Base-by-base conservation (phyloP, 2,113 vertebrate genomes). In the Zosterops pallidus region DNA sequence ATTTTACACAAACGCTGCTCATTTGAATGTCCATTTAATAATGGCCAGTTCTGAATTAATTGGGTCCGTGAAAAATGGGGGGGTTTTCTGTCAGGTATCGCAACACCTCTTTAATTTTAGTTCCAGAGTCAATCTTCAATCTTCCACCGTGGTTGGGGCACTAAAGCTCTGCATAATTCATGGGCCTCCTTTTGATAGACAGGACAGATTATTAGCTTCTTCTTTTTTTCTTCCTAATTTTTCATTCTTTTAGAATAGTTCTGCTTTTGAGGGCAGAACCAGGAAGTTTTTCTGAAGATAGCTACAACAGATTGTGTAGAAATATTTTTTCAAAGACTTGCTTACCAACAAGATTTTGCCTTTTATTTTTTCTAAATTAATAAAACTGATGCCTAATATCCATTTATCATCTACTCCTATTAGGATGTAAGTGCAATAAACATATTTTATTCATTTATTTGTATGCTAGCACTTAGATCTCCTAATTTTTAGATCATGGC, bases 331-430 rank as follows among this genome's bases (percentile, higher is more conserved):
- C 23, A 4, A 85, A 71, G 29, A 26, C 77, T 92, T 89, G 25
- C 91, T 96, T 95, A 84, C 29, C 57, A 69, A 74, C 26, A 83
- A 62, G 33, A 79, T 91, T 96, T 95, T 69, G 55, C 29, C 74
- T 56, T 69, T 11, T 95, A 3, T 53, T 55, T 14, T 69, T 33
- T 14, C 37, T 64, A 60, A 63, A 59, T 74, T 60, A n/a, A 75
- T 59, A 67, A 62, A 29, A 31, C 42, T 24, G 21, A 9, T 55
- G 6, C 44, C 88, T 72, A 71, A 53, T 69, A 78, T 52, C 49
- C 37, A 63, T 70, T 94, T 56, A 59, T 37, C 23, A 72, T 33
- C 70, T 21, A 3, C 42, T 95, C 69, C 20, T 44, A 12, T 56
- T 53, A 44, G 56, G 31, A 46, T 68, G 2, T 31, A 62, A 67